Conservation (phyloP, 1,140 invertebrate species). For the Dysdera silvatica region DNA sequence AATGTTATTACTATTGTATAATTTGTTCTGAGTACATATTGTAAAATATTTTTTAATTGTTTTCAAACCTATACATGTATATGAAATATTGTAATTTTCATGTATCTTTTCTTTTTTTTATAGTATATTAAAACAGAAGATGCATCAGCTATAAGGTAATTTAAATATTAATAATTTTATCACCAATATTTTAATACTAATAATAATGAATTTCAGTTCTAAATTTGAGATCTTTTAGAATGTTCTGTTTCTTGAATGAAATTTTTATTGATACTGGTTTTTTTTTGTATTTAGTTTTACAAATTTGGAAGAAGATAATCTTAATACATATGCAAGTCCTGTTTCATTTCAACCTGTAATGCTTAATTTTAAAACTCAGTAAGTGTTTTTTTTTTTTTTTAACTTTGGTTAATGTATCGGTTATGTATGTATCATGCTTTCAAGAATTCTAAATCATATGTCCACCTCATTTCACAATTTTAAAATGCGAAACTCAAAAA, state of each 20-base stretch:
- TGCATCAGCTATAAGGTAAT: conserved; percentile 21
- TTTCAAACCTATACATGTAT: too few species aligned
- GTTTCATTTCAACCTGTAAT: conserved; percentile 55
- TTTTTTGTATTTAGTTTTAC: conserved; percentile 38
- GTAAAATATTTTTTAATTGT: too few species aligned
- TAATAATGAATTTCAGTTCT: background rate
- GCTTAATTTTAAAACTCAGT: conserved; percentile 62
- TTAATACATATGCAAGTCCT: conserved; percentile 42
- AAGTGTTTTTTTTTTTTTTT: conserved; percentile 39
- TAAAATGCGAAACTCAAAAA: too few species aligned
- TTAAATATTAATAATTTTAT: background rate
- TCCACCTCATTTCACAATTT: background rate
- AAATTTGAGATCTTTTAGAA: background rate
- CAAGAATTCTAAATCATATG: background rate
- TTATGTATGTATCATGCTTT: too few species aligned
- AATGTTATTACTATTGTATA: too few species aligned
- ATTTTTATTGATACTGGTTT: conserved; percentile 9
- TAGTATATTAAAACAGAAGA: conserved; percentile 23
- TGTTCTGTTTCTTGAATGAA: background rate
- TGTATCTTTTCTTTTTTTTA: conserved; percentile 1
- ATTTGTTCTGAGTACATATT: too few species aligned
- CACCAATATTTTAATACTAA: background rate
- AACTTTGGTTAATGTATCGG: too few species aligned
- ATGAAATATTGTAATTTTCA: too few species aligned
- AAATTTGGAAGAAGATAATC: conserved; percentile 38